Base-by-base conservation (phyloP, 2,888 invertebrate species). In the Lymantria dispar region DNA sequence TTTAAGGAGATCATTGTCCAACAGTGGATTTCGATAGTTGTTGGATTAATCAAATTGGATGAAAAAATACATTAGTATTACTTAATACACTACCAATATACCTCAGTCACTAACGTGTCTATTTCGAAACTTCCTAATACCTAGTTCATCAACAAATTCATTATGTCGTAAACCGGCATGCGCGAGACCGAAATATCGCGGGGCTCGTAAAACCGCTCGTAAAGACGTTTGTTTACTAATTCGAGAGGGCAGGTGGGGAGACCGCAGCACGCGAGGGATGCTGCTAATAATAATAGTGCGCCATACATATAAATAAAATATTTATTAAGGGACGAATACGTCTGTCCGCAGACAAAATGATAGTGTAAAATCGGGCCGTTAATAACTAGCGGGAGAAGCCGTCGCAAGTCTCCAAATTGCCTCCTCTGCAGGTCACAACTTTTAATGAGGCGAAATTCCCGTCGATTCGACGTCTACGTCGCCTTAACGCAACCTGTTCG, bases 161-260 rank as follows among this genome's bases (percentile, higher is more conserved):
- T 90, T 91, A 90, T 89, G 89, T 91, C 91, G 90, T 91, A 90
- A 91, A 90, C 80, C 78, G 80, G 76, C 85, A 83, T 80, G 83
- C 80, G 83, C 87, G 85, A 85, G 88, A 88, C 91, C 87, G 83
- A 91, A 91, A 91, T 90, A 91, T 89, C 90, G 88, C 83, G 85
- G 87, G 87, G 57, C 74, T 88, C 90, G 87, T 90, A 91, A 91
- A 91, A 82, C 80, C 81, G 86, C 81, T 89, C 91, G 89, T 91
- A 91, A 91, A 91, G 87, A 81, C 89, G 89, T 90, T 89, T 91
- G 91, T 90, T 91, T 91, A 91, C 91, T 89, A 90, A 90, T 90
- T 88, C 88, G 84, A 87, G 87, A 83, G 83, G 86, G 86, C 87
- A 88, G 90, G 88, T 87, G 89, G 85, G 85, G 81, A 68, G 76